Percentiles rank a stretch among this genome's conserved stretches.
phyloP scores from a whole-genome alignment of 2,797 vertebrate genomes.

The Pteropus rufus region DNA sequence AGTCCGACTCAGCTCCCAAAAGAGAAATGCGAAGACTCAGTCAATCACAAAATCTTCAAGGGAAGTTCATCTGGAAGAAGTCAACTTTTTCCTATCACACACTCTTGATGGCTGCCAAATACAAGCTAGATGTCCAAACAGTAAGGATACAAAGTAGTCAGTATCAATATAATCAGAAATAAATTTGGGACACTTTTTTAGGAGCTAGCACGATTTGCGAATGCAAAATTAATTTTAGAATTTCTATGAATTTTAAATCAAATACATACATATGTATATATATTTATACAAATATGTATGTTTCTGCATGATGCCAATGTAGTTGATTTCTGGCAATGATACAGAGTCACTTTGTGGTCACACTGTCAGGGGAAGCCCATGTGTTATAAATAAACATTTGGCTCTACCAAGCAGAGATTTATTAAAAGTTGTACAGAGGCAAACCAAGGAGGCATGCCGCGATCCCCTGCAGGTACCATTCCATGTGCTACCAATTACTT shows the following conservation, averaged over 20 bases:
- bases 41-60: not conserved
- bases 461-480: constrained; percentile 74
- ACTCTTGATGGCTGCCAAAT: not conserved
- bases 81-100: not conserved
- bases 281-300: not conserved
- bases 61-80: not conserved
- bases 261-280: not conserved
- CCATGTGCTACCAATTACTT: constrained; percentile 82
- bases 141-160: not conserved
- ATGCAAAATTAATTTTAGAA: not conserved
- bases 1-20: not conserved
- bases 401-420: constrained; percentile 79
- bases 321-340: constrained; percentile 53
- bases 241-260: constrained; percentile 46
- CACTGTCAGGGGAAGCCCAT: constrained; percentile 72
- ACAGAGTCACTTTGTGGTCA: constrained; percentile 67
- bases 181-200: constrained; percentile 1
- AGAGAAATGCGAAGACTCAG: not conserved
- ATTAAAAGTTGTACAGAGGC: constrained; percentile 78
- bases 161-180: not conserved
- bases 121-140: not conserved
- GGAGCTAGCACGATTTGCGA: not conserved
- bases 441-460: constrained; percentile 75
- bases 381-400: constrained; percentile 83
- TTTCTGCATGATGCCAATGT: constrained; percentile 36